Evolutionary conservation across 2,113 vertebrate species (phyloP).

Genomic region (Gambusia holbrooki): DNA sequence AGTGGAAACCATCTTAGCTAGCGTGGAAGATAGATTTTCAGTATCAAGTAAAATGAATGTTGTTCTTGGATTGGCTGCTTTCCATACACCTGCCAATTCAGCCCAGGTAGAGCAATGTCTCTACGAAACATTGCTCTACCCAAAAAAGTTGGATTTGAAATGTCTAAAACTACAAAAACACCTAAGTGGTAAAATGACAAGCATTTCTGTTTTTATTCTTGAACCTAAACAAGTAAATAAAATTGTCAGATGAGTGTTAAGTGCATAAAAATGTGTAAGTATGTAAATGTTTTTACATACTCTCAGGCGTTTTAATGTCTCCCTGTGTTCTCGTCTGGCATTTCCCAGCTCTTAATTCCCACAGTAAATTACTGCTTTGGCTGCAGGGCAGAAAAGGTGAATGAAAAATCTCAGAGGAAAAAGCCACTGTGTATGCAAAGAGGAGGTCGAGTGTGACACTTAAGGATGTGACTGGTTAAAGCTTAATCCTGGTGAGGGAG

Average conservation of each 20-base stretch:
- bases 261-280: not conserved
- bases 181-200: no score
- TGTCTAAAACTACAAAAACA: no score
- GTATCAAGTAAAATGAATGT: no score
- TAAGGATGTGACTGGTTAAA: constrained; percentile 36
- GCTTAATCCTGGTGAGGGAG: constrained; percentile 45
- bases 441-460: not conserved
- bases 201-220: no score
- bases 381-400: constrained; percentile 35
- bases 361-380: constrained; percentile 25
- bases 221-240: no score
- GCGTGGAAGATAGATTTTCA: no score
- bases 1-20: no score
- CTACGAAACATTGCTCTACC: no score
- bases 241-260: not conserved
- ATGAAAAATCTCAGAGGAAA: constrained; percentile 21
- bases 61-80: no score
- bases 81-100: no score
- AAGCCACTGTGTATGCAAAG: not conserved
- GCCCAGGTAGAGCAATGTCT: no score
- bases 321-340: constrained; percentile 14
- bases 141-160: no score
- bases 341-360: constrained; percentile 7
- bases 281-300: not conserved
- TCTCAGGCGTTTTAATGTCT: constrained; percentile 26